These are phyloP conservation scores for Platanista minor DNA, from an alignment of 2,113 vertebrate species.

Conservation along the genomic window DNA sequence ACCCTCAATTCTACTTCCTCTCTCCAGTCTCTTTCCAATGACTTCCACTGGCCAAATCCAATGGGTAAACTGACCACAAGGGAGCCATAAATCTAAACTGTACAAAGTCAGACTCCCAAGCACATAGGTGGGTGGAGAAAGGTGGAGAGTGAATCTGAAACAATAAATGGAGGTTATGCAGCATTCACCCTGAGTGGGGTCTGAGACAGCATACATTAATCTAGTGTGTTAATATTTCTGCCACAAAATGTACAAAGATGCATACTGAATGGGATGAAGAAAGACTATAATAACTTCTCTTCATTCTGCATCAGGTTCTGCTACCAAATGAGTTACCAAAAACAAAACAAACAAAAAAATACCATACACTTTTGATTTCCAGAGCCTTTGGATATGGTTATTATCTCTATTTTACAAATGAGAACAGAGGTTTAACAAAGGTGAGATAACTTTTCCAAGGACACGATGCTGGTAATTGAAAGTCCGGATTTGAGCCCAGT, in stretches of 20 bases:
- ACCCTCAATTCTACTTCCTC: neutral
- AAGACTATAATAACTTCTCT: neutral
- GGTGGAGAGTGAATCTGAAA: neutral
- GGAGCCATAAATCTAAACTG: neutral
- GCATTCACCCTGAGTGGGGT: neutral
- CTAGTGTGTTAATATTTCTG: constrained; percentile 9
- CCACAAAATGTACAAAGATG: neutral
- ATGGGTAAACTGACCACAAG: neutral
- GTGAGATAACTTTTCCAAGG: neutral
- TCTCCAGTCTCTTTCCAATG: neutral
- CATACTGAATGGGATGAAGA: neutral
- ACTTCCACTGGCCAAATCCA: neutral
- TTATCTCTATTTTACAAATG: neutral
- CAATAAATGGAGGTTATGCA: neutral
- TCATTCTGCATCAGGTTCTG: neutral
- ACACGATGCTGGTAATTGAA: neutral
- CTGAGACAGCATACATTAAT: neutral
- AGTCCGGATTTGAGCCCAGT: neutral
- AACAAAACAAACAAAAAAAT: neutral
- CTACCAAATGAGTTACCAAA: neutral
- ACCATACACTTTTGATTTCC: neutral
- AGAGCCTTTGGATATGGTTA: neutral
- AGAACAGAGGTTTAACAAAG: neutral
- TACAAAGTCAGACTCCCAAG: neutral
- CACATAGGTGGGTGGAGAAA: neutral